Evolutionary conservation across 2,888 invertebrate genomes (phyloP), one percentile per base, ranked within the genome.

Genomic region (Carpatolechia fugitivella): DNA sequence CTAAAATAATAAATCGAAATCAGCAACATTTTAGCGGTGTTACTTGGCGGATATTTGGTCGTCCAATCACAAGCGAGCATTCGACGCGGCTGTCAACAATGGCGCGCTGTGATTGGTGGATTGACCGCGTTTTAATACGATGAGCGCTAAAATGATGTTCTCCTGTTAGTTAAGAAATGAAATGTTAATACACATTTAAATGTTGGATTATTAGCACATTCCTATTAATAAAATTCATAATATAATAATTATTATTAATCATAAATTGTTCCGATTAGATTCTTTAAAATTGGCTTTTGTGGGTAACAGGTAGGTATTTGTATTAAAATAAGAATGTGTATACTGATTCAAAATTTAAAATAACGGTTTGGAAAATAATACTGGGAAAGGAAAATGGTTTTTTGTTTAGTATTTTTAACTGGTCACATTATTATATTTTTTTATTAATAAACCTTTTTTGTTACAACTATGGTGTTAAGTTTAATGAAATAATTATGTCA

Each of bases 181-280:
- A 18, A 11, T 41, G 40, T 11, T 18, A 40, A 6, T 18, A 18
- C 40, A 41, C 40, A 16, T 54, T 40, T 46, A 6, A 48, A 38
- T 48, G 30, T 38, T 13, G 36, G 54, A 48, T 36, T 44, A 29
- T 29, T 30, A 48, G 54, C 40, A 41, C 40, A 41, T 31, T 54
- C 20, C 18, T 54, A 24, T 48, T 38, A 46, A 11, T 36, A 30
- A 36, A 29, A 24, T 16, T 40, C 16, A 14, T 35, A 36, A 47
- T 36, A 14, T 18, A 20, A 18, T 14, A n/a, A 29, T 14, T 20
- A 33, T 20, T 33, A 31, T 14, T n/a, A 36, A 36, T 31, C 41
- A 33, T 50, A 30, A 30, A 18, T 41, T 31, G 13, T 41, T 16
- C 11, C 38, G 1, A 41, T 41, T 41, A 11, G 24, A 24, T 24